Evolutionary conservation across 1,140 invertebrate genomes (phyloP).

Genomic region (Heliconius congener): DNA sequence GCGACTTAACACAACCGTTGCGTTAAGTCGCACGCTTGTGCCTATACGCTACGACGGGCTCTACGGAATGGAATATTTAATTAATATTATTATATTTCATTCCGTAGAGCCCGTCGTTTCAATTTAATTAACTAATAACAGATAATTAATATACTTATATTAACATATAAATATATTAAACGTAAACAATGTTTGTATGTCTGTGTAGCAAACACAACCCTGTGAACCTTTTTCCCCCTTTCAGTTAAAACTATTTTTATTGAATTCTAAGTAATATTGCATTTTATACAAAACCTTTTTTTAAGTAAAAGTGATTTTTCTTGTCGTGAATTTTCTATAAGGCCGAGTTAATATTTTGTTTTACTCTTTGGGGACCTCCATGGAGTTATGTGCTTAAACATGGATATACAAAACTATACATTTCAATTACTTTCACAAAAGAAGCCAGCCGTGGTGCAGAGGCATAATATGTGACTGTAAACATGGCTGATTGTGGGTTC

Average conservation of each 20-base stretch:
- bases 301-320: constrained; percentile 38
- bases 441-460: too few relatives aligned
- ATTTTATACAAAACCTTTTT: constrained; percentile 31
- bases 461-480: too few relatives aligned
- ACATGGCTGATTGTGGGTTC: too few relatives aligned
- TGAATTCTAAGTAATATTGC: constrained; percentile 36
- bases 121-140: too few relatives aligned
- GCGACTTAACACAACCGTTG: too few relatives aligned
- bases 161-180: background rate
- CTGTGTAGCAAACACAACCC: background rate
- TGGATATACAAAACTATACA: constrained; percentile 21
- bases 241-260: constrained; percentile 31
- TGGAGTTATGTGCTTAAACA: constrained; percentile 19
- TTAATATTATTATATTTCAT: too few relatives aligned
- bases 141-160: too few relatives aligned
- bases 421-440: too few relatives aligned
- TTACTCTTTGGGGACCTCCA: constrained; percentile 28
- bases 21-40: background rate
- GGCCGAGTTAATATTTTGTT: constrained; percentile 40
- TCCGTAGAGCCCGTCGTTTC: too few relatives aligned
- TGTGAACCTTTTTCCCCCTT: background rate
- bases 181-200: background rate
- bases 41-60: too few relatives aligned
- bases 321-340: constrained; percentile 38
- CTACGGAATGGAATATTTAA: background rate